Evolutionary conservation across 2,888 invertebrate genomes (phyloP).

Genomic region (Parapristionchus giblindavisi): DNA sequence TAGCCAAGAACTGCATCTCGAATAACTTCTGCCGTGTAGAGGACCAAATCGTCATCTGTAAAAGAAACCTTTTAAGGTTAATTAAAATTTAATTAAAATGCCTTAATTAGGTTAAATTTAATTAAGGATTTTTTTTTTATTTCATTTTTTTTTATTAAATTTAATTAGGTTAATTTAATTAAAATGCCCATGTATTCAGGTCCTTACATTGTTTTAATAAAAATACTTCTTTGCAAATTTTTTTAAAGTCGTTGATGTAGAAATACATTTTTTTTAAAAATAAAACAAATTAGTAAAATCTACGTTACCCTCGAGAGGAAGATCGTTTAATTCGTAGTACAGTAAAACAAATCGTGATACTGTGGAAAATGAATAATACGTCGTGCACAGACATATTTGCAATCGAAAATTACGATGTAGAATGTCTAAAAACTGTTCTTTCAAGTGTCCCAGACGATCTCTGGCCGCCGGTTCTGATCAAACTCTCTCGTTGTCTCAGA

Average conservation of each 20-base stretch:
- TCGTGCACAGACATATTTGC: slow-evolving; percentile 5
- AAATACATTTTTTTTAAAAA: neutral
- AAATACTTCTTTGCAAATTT: no score
- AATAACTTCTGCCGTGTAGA: neutral
- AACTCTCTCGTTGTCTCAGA: no score
- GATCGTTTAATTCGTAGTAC: slow-evolving; percentile 10
- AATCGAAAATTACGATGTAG: slow-evolving; percentile 19
- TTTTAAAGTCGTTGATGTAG: neutral
- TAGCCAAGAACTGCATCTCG: neutral
- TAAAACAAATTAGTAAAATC: no score
- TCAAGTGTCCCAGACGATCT: no score
- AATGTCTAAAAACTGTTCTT: neutral
- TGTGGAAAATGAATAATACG: neutral
- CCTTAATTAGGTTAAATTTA: no score
- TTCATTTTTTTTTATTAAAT: neutral
- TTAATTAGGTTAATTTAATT: no score
- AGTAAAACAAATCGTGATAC: neutral
- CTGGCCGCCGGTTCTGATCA: no score
- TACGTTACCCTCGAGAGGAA: neutral
- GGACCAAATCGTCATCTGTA: slow-evolving; percentile 11
- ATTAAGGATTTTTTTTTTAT: neutral
- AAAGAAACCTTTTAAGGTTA: no score
- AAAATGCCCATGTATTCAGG: no score
- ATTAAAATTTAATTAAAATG: no score
- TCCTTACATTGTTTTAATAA: no score